Evolutionary conservation across 2,113 vertebrate species (phyloP).

Genomic region (Silurus glanis): DNA sequence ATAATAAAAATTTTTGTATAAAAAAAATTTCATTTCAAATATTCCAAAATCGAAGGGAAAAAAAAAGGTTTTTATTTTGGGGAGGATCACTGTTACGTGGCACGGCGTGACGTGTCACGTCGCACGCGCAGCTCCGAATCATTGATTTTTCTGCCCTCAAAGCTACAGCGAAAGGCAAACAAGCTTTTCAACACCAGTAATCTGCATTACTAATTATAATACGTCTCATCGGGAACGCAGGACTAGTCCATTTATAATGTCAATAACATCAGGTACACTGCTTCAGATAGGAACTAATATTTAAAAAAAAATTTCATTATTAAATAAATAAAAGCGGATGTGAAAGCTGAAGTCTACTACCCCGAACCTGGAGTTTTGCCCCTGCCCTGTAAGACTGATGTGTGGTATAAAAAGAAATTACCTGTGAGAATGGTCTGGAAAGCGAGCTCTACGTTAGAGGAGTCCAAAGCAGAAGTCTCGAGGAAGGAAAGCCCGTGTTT

Average conservation of each 20-base stretch:
- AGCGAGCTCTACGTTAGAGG: conserved; percentile 81
- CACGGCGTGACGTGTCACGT: no score
- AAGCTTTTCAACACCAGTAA: not conserved
- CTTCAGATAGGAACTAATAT: not conserved
- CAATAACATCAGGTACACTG: not conserved
- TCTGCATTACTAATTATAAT: not conserved
- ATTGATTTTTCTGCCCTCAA: not conserved
- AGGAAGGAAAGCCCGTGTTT: conserved; percentile 81
- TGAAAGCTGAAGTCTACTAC: not conserved
- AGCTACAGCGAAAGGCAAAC: not conserved
- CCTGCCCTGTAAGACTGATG: not conserved
- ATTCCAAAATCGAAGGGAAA: not conserved
- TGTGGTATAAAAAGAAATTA: conserved; percentile 49
- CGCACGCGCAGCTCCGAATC: not conserved
- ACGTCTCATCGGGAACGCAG: not conserved
- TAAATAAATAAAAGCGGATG: not conserved
- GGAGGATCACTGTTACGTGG: not conserved
- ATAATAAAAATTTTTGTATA: not conserved
- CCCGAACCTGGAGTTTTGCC: not conserved
- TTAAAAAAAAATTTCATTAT: no score
- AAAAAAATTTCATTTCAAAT: not conserved
- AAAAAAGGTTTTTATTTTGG: not conserved
- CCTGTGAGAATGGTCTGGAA: conserved; percentile 83
- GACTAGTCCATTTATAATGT: not conserved
- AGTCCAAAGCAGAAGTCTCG: conserved; percentile 84